phyloP scores from a whole-genome alignment of 2,797 vertebrate species.

The Anabacerthia variegaticeps region DNA sequence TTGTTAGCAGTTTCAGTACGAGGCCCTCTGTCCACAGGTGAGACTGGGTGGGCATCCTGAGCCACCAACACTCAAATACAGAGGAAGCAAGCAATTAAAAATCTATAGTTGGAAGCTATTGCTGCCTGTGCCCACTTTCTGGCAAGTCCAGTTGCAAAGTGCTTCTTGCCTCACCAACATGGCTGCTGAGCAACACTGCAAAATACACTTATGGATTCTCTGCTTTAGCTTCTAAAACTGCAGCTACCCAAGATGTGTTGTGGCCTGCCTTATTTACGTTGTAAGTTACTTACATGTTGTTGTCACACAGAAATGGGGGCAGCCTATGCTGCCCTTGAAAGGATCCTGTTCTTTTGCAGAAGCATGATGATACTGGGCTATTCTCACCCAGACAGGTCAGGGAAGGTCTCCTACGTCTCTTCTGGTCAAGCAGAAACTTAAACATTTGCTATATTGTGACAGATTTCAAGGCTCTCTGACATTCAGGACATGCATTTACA shows the following conservation, averaged over 20 bases:
- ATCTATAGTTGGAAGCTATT: not conserved
- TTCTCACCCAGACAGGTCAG: not conserved
- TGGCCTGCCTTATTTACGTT: not conserved
- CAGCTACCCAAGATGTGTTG: rapidly evolving
- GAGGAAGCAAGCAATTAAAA: not conserved
- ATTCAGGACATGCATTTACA: not conserved
- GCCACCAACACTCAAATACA: not conserved
- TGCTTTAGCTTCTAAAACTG: not conserved
- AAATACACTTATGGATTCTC: not conserved
- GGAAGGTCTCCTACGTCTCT: not conserved
- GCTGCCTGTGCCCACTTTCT: not conserved
- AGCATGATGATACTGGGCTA: not conserved
- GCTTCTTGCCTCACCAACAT: not conserved
- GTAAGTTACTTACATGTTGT: not conserved
- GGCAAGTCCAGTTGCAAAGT: not conserved
- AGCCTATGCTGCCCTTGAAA: not conserved
- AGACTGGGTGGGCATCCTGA: not conserved
- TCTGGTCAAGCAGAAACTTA: not conserved
- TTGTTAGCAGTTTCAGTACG: not conserved
- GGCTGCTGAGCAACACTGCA: not conserved
- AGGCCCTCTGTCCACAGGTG: not conserved
- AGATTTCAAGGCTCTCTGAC: not conserved
- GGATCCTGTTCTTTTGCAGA: not conserved
- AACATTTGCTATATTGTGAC: not conserved
- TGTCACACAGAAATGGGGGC: not conserved